Conservation (phyloP, 2,797 vertebrate species). For the Columba guinea region DNA sequence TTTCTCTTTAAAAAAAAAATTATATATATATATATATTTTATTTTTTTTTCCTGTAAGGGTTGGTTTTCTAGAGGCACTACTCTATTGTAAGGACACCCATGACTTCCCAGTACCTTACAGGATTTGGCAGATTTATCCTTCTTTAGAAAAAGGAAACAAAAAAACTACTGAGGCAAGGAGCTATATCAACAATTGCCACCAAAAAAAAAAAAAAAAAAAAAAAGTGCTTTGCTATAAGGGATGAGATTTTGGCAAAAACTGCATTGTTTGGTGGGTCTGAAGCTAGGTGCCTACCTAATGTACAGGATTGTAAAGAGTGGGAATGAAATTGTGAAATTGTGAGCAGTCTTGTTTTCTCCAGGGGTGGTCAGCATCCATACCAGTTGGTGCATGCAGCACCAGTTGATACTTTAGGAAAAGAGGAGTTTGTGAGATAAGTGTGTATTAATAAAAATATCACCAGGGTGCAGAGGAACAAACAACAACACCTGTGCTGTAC, state of each 20-base stretch:
- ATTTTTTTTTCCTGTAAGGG: neutral
- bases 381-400: neutral
- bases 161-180: neutral
- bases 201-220: neutral
- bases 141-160: neutral
- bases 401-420: neutral
- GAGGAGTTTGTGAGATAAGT: neutral
- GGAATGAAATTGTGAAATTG: accelerated
- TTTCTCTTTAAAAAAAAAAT: neutral
- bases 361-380: accelerated
- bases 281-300: neutral
- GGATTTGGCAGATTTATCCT: neutral
- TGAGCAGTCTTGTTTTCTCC: neutral
- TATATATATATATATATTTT: neutral
- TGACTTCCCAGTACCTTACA: neutral
- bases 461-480: neutral
- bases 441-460: neutral
- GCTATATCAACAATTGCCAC: neutral
- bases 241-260: neutral
- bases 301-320: neutral
- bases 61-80: neutral
- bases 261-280: accelerated
- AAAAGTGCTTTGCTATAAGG: neutral
- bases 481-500: too few relatives aligned
- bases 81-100: neutral